A percentile compares a stretch with the other conserved stretches of the same genome.
Conservation (phyloP, 2,888 invertebrate genomes). For the Tenthredo amoena region DNA sequence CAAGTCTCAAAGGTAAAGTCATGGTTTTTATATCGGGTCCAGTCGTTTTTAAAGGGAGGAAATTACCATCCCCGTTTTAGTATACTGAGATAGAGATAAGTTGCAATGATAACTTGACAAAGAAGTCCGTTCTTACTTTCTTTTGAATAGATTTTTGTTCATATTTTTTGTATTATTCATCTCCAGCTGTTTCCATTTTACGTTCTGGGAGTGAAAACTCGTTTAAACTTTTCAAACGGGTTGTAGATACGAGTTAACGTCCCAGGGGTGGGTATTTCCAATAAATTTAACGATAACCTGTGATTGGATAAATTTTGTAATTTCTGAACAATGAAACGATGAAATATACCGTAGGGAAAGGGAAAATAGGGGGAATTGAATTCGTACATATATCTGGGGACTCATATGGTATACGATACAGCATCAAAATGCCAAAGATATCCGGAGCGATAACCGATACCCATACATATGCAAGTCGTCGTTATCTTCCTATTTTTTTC, state of each 20-base stretch:
- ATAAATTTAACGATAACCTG: neutral
- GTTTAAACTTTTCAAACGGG: slow-evolving; percentile 22
- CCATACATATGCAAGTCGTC: neutral
- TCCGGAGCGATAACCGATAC: neutral
- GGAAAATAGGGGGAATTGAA: neutral
- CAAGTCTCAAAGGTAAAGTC: neutral
- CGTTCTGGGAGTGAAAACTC: neutral
- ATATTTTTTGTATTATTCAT: neutral
- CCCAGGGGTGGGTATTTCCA: slow-evolving; percentile 16
- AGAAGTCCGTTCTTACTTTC: neutral
- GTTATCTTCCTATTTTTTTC: neutral
- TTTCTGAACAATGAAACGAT: neutral
- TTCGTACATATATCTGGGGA: neutral
- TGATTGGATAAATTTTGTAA: slow-evolving; percentile 5
- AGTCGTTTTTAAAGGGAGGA: neutral
- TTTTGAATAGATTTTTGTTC: neutral
- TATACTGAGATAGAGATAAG: neutral
- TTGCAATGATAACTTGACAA: slow-evolving; percentile 11
- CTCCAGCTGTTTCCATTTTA: neutral
- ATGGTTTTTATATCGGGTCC: neutral
- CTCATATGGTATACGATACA: neutral
- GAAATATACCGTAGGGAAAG: neutral
- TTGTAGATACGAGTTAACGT: neutral
- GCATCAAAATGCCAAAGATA: neutral
- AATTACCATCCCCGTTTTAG: neutral